Conservation (phyloP, 2,113 vertebrate species). For the Talpa occidentalis region DNA sequence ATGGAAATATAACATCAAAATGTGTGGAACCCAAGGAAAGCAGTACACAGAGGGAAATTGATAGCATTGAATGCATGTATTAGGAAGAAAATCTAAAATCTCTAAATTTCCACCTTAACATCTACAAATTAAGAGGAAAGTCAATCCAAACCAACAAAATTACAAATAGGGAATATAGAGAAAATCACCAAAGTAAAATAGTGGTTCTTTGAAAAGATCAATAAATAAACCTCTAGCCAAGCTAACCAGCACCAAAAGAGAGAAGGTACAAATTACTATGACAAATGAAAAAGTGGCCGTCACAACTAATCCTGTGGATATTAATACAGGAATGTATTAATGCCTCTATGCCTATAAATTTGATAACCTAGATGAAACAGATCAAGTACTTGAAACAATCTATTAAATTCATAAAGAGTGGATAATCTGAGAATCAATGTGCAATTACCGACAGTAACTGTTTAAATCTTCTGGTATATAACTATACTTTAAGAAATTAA, state of each 20-base stretch:
- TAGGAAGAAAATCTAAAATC: neutral
- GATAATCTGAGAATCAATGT: neutral
- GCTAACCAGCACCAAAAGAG: neutral
- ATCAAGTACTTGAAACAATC: neutral
- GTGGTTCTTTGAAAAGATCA: neutral
- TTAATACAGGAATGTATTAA: neutral
- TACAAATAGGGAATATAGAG: neutral
- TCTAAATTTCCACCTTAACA: neutral
- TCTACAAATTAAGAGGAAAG: neutral
- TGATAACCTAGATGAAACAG: too few species aligned
- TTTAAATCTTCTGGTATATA: neutral
- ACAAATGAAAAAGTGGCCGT: neutral
- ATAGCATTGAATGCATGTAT: too few species aligned
- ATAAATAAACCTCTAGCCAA: neutral
- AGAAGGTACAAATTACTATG: neutral
- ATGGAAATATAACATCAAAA: neutral
- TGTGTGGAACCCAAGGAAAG: neutral
- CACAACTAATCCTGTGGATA: too few species aligned
- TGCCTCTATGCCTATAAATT: neutral
- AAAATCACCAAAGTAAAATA: conserved; percentile 2
- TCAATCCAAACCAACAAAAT: neutral
- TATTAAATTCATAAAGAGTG: neutral
- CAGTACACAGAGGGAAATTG: too few species aligned
- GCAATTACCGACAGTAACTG: neutral
- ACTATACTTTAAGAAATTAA: neutral